phyloP scores from a whole-genome alignment of 2,113 vertebrate species.

The Corvus moneduloides region DNA sequence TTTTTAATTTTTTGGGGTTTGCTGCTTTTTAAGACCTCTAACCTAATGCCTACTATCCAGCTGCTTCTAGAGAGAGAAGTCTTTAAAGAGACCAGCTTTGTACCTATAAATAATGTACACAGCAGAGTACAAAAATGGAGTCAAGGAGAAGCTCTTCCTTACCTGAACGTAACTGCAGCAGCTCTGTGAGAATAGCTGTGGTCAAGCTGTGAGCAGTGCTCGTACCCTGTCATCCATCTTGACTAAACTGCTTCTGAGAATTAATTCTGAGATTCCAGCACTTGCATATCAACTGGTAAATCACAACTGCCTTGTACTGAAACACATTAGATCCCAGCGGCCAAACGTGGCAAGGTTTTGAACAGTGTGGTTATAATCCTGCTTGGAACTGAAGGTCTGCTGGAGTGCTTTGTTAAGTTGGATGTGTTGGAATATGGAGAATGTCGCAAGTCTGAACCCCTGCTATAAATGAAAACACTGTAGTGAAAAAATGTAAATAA shows the following conservation, averaged over 20 bases:
- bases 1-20: not conserved
- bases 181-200: not conserved
- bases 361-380: not conserved
- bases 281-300: not conserved
- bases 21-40: conserved; percentile 10
- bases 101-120: conserved; percentile 35
- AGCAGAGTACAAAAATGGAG: conserved; percentile 24
- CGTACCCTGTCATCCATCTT: not conserved
- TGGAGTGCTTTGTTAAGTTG: not conserved
- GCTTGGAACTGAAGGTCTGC: not conserved
- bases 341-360: not conserved
- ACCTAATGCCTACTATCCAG: conserved; percentile 1
- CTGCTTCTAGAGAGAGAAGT: not conserved
- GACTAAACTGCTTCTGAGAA: not conserved
- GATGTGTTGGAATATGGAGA: not conserved
- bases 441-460: not conserved
- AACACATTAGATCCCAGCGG: not conserved
- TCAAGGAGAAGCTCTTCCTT: not conserved
- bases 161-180: not conserved
- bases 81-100: conserved; percentile 37
- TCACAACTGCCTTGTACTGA: not conserved
- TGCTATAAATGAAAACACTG: not conserved
- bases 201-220: not conserved
- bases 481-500: not conserved
- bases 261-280: not conserved